Evolutionary conservation across 1,140 invertebrate species (phyloP).

Genomic region (Carcinoscorpius rotundicauda): DNA sequence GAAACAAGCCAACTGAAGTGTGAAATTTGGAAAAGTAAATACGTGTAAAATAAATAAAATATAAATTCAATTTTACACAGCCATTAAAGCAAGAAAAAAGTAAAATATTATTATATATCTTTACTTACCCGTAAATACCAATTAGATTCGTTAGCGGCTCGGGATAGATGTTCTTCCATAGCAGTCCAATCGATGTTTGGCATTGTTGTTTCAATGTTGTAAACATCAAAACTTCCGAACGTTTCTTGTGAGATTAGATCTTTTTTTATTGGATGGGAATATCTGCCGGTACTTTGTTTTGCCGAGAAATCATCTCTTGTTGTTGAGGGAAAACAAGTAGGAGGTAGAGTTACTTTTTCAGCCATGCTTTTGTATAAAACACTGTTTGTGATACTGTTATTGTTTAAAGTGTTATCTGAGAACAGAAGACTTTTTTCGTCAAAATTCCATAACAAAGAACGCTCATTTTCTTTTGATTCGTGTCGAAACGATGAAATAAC

Average conservation of each 20-base stretch:
- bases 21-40: no score
- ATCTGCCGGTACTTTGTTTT: not conserved
- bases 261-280: not conserved
- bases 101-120: no score
- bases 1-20: no score
- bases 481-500: no score
- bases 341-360: not conserved
- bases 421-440: no score
- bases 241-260: not conserved
- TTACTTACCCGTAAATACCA: slow-evolving; percentile 32
- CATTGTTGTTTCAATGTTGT: slow-evolving; percentile 79
- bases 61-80: no score
- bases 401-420: no score
- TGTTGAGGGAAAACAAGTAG: not conserved
- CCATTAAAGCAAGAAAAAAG: no score
- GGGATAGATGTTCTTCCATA: slow-evolving; percentile 67
- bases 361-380: not conserved
- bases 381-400: no score
- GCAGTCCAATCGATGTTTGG: slow-evolving; percentile 75
- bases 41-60: no score
- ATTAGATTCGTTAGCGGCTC: slow-evolving; percentile 49
- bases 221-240: slow-evolving; percentile 52
- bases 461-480: no score
- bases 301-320: not conserved
- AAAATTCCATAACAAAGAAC: no score